These are phyloP conservation scores for Virgularia gustaviana DNA, from an alignment of 92 coral and sea anemone genomes.

Conservation along the genomic window DNA sequence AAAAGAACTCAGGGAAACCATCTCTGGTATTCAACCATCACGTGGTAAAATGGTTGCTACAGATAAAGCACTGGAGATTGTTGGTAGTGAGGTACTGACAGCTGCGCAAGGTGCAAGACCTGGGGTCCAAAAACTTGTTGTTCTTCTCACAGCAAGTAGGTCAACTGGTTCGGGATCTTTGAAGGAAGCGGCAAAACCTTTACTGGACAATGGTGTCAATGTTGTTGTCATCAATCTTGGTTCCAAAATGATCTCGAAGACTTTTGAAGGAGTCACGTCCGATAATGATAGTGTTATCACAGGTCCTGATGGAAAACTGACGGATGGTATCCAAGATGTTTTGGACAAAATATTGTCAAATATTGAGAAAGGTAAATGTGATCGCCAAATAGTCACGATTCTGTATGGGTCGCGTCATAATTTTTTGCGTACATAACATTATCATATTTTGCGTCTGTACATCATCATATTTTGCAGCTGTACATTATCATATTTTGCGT, in stretches of 20 bases:
- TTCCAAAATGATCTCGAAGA: slow-evolving; percentile 43
- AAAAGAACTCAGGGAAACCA: slow-evolving; percentile 45
- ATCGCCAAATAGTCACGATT: too few relatives aligned
- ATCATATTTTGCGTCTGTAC: too few relatives aligned
- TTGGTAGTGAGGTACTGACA: slow-evolving; percentile 59
- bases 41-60: slow-evolving; percentile 43
- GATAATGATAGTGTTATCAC: slow-evolving; percentile 53
- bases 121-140: slow-evolving; percentile 74
- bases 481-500: too few relatives aligned
- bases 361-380: slow-evolving; percentile 61
- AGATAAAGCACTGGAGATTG: slow-evolving; percentile 53
- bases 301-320: slow-evolving; percentile 48
- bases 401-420: too few relatives aligned
- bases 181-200: slow-evolving; percentile 53
- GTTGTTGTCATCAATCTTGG: slow-evolving; percentile 67
- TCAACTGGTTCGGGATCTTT: slow-evolving; percentile 66
- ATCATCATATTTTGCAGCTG: too few relatives aligned
- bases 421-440: too few relatives aligned
- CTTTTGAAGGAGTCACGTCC: slow-evolving; percentile 52
- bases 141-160: slow-evolving; percentile 75
- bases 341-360: slow-evolving; percentile 38
- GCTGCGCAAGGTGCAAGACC: slow-evolving; percentile 65
- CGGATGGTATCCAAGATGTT: slow-evolving; percentile 37
- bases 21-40: slow-evolving; percentile 50
- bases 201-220: slow-evolving; percentile 56